Evolutionary conservation across 2,888 invertebrate genomes (phyloP), one percentile per base, ranked within the genome.

Genomic region (Copidosoma aretas): DNA sequence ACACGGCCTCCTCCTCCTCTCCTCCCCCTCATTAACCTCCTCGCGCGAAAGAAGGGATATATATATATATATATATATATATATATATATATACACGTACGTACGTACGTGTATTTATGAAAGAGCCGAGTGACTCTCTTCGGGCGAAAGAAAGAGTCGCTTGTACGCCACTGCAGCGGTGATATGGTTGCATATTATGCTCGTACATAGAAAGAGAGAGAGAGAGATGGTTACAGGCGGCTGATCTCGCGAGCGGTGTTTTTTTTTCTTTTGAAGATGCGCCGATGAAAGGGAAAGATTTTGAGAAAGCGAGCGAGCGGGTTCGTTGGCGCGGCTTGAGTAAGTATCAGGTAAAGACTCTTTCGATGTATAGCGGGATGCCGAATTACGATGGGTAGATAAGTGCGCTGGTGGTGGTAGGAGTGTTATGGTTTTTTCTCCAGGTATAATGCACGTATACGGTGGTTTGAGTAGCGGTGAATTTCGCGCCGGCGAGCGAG

Each of bases 281-380:
- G 43, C 24, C 19, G 59, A 65, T 65, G 59, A 60, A 65, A 53
- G 19, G 60, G 46, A n/a, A 65, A 65, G 60, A 65, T 65, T 65
- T 32, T 32, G 64, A 59, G 64, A 59, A 64, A 64, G 59, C 58
- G 41, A 51, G 51, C 49, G 14, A 46, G 14, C 17, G 49, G 15
- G 56, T 46, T 56, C 19, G 43, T 15, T 51, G 22, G 64, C 15
- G 17, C n/a, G n/a, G n/a, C n/a, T n/a, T n/a, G n/a, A n/a, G n/a
- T n/a, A n/a, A 21, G 25, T 4, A 57, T 49, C 32, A 52, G 57
- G 25, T 58, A 58, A 58, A 59, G 32, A 3, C 8, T 32, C 32
- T 32, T 32, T 52, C 32, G 59, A 46, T 32, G 32, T 8, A 5
- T 5, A 32, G n/a, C n/a, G n/a, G n/a, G n/a, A n/a, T n/a, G n/a